A percentile compares a stretch with the other conserved stretches of the same genome.
Conservation (phyloP, 2,113 vertebrate species). For the Desmodus rotundus region DNA sequence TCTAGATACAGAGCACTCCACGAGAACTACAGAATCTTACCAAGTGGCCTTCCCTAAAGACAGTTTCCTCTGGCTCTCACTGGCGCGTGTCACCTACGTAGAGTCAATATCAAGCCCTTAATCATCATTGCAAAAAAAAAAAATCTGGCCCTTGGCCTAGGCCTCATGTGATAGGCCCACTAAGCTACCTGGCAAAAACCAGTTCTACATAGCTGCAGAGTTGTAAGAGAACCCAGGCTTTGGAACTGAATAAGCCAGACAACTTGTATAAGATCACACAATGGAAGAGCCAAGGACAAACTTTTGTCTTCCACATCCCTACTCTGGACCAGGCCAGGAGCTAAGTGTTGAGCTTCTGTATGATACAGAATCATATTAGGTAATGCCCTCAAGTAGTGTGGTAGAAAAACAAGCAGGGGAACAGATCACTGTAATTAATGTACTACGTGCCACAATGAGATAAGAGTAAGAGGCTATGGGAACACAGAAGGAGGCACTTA, state of each 20-base stretch:
- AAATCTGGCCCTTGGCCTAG: not conserved
- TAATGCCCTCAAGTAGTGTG: not conserved
- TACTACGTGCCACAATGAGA: not conserved
- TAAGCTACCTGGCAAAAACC: not conserved
- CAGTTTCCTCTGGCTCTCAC: not conserved
- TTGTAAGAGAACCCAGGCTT: not conserved
- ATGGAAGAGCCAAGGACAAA: not conserved
- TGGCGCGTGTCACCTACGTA: not conserved
- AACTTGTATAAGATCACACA: not conserved
- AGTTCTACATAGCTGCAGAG: not conserved
- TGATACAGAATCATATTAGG: not conserved
- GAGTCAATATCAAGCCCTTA: slow-evolving; percentile 9
- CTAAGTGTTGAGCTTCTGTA: not conserved
- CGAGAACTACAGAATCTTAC: not conserved
- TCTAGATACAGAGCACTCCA: not conserved
- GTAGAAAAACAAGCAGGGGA: not conserved
- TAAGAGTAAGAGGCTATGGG: not conserved
- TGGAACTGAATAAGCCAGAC: not conserved
- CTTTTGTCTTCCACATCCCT: not conserved
- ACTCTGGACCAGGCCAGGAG: not conserved
- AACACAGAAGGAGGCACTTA: not conserved
- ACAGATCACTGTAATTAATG: not conserved
- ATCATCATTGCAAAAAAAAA: not conserved
- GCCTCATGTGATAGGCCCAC: not conserved
- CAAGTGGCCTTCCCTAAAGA: slow-evolving; percentile 1